Base-by-base conservation (phyloP, 2,797 vertebrate species). In the Taeniopygia guttata region DNA sequence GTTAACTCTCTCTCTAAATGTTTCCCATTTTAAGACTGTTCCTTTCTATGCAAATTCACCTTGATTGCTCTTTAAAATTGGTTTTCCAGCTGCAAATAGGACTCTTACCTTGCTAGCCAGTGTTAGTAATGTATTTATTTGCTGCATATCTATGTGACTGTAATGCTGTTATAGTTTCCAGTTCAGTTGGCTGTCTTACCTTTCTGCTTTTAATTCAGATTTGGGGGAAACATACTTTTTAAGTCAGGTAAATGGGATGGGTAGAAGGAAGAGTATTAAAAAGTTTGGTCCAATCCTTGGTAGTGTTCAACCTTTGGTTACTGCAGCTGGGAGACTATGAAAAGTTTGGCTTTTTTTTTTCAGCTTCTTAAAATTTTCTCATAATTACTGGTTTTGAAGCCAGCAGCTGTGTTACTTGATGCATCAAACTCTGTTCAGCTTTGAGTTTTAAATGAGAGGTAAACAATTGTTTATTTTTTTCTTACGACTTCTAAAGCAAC, bases 351-450 rank as follows among this genome's bases (percentile, higher is more conserved):
- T 30, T 58, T 48, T 58, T 80, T 38, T 81, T 66, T 76, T 32
- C 32, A 38, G 11, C 12, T 74, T 67, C 17, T 38, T 13, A 43
- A 69, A 38, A 8, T 66, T 70, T 85, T 68, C 48, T 87, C 32
- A 6, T 49, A 52, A 64, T 81, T 25, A 40, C 16, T 87, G 36
- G 13, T 64, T 95, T 87, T 95, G 49, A 87, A 91, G 48, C 58
- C 89, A 63, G 67, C 45, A 87, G 38, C 46, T 95, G 55, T 94
- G 46, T 95, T 88, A 70, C n/a, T 90, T 30, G 11, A 67, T 86
- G 59, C 13, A 52, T 83, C 62, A 93, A 95, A 81, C 36, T 40
- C 38, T 67, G 23, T 75, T 90, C 32, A 84, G 14, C 17, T 59
- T 2, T 36, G 42, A 45, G 17, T 52, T 86, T 75, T 64, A 80